These are phyloP conservation scores for Hippasteria phrygiana DNA, from an alignment of 53 echinoderm and acorn worm genomes.

Conservation along the genomic window DNA sequence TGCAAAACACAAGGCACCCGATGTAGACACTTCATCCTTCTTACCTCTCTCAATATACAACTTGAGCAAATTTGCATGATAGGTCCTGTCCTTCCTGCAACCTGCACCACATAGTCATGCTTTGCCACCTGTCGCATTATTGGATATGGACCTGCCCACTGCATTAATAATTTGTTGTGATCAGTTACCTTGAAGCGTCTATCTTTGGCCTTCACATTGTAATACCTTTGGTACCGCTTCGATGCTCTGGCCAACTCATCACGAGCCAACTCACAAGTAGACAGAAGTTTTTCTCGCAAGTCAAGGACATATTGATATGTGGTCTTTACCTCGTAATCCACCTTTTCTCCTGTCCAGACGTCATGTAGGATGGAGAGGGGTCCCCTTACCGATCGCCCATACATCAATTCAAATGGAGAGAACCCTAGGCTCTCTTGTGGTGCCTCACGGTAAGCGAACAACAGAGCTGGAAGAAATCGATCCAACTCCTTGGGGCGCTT, in stretches of 20 bases:
- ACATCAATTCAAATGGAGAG: slow-evolving; percentile 77
- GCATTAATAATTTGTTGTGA: slow-evolving; percentile 44
- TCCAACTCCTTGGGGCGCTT: slow-evolving; percentile 73
- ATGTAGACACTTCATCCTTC: not conserved
- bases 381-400: slow-evolving; percentile 63
- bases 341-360: slow-evolving; percentile 61
- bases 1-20: not conserved
- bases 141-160: slow-evolving; percentile 61
- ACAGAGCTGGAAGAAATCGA: slow-evolving; percentile 62
- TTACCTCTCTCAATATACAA: slow-evolving; percentile 7
- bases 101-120: slow-evolving; percentile 32
- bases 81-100: too few relatives aligned
- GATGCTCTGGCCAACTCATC: slow-evolving; percentile 65
- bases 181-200: slow-evolving; percentile 40
- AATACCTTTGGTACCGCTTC: slow-evolving; percentile 59
- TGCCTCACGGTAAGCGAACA: slow-evolving; percentile 72
- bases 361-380: slow-evolving; percentile 73
- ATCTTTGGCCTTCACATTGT: slow-evolving; percentile 53
- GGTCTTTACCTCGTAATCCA: slow-evolving; percentile 63
- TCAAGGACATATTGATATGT: slow-evolving; percentile 74
- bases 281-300: slow-evolving; percentile 60
- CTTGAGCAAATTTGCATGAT: slow-evolving; percentile 58
- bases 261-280: slow-evolving; percentile 60
- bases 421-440: slow-evolving; percentile 77
- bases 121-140: slow-evolving; percentile 1